Evolutionary conservation across 2,797 vertebrate genomes (phyloP).

Genomic region (Intellagama lesueurii): DNA sequence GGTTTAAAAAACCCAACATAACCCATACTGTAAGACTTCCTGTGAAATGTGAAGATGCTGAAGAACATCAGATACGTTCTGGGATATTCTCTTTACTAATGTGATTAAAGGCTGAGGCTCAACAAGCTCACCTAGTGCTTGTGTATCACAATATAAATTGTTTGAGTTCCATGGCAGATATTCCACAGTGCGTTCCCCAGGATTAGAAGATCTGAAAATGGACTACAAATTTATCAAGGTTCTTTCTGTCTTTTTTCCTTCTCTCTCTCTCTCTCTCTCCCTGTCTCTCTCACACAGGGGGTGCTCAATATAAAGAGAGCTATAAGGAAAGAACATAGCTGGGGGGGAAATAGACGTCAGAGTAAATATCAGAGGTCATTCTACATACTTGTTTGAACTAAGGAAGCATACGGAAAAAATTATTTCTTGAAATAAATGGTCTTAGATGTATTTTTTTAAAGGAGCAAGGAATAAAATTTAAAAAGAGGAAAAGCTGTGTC

Average conservation of each 20-base stretch:
- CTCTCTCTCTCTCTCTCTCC: not conserved
- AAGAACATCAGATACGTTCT: not conserved
- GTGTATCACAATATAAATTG: not conserved
- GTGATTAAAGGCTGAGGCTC: not conserved
- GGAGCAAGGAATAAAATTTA: conserved; percentile 51
- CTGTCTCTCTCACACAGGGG: not conserved
- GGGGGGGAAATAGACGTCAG: not conserved
- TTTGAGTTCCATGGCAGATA: not conserved
- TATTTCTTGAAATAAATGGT: conserved; percentile 51
- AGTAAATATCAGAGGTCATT: conserved; percentile 18
- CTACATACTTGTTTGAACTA: conserved; percentile 19
- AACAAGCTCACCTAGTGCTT: not conserved
- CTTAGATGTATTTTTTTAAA: not conserved
- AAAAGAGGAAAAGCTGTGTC: conserved; percentile 25
- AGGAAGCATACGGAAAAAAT: conserved; percentile 43
- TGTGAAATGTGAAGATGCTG: not conserved
- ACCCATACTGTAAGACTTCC: not conserved
- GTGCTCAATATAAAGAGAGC: not conserved
- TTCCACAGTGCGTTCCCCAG: not conserved
- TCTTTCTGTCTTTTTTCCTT: not conserved
- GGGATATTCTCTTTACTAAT: not conserved
- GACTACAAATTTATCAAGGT: not conserved
- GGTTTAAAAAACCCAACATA: not conserved
- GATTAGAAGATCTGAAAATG: not conserved
- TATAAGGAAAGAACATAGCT: not conserved